Evolutionary conservation across 1,140 invertebrate species (phyloP), one percentile per base, ranked within the genome.

Genomic region (Bursaphelenchus mucronatus): DNA sequence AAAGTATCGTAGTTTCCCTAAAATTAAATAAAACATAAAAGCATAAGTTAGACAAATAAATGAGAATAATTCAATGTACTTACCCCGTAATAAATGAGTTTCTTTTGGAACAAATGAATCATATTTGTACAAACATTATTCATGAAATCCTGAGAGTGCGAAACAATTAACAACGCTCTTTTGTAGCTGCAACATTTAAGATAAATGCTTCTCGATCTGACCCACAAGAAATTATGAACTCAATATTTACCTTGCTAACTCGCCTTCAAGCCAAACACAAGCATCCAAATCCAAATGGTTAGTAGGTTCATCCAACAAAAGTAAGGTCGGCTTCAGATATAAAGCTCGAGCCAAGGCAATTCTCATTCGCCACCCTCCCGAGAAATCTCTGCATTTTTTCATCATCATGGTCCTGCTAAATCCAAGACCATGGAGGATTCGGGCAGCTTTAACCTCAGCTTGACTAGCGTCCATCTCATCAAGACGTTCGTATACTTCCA

Each of bases 111-210:
- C 80, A 99, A 87, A 83, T 98, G 94, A 74, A 98, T 89, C 61
- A 97, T 97, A 82, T 98, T 97, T 15, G 92, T 98, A 83, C 95
- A 99, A 50, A 99, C 92, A 64, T 94, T 94, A 83, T 99, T 99
- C 64, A 99, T 85, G 82, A 99, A 99, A 87, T 99, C 96, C 86
- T 99, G 95, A 7, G 96, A 99, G 83, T 99, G 96, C 1, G 94
- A 98, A 72, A 98, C 94, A 55, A 99, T 88, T n/a, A 99, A 90
- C 70, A 99, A 84, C 83, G 97, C 97, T 76, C 94, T 86, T 83
- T 95, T 96, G 80, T 97, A 94, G 51, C 88, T 90, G 41, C 5
- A 59, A 59, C 13, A n/a, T n/a, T 1, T 7, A 39, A 59, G 1
- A 30, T 30, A 30, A 30, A 30, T 30, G 5, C 30, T 30, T 55